Percentiles rank a stretch among this genome's conserved stretches.
These are phyloP conservation scores for Netelia fuscicornis DNA, from an alignment of 2,888 invertebrate genomes.

Conservation along the genomic window DNA sequence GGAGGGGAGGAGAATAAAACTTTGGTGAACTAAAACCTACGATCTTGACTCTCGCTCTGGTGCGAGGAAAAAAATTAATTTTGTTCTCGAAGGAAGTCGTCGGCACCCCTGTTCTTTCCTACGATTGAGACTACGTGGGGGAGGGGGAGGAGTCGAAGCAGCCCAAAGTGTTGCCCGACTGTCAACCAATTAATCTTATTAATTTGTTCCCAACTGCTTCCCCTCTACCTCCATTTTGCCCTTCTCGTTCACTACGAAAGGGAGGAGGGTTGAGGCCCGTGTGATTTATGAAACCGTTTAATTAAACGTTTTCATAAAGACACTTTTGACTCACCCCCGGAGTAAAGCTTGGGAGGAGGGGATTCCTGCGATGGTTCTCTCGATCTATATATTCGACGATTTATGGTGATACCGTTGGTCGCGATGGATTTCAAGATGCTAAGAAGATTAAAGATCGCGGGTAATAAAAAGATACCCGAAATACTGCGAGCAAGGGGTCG, in stretches of 20 bases:
- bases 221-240: conserved; percentile 24
- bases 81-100: conserved; percentile 66
- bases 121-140: conserved; percentile 38
- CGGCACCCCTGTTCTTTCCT: conserved; percentile 39
- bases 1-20: conserved; percentile 31
- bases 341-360: background rate
- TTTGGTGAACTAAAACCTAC: conserved; percentile 72
- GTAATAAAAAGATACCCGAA: conserved; percentile 44
- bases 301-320: conserved; percentile 83
- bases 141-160: conserved; percentile 50
- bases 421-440: conserved; percentile 40
- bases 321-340: conserved; percentile 66
- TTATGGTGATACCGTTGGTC: conserved; percentile 70
- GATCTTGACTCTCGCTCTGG: conserved; percentile 59
- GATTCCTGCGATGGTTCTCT: background rate
- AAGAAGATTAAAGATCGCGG: conserved; percentile 42
- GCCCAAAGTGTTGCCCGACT: conserved; percentile 80
- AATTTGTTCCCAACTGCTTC: conserved; percentile 79
- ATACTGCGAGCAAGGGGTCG: background rate
- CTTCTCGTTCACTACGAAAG: conserved; percentile 1
- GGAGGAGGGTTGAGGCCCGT: conserved; percentile 20
- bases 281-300: conserved; percentile 82
- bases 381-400: conserved; percentile 73
- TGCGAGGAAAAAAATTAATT: conserved; percentile 75
- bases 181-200: conserved; percentile 84